phyloP scores from a whole-genome alignment of 2,113 vertebrate genomes.

The Cnemophilus loriae region DNA sequence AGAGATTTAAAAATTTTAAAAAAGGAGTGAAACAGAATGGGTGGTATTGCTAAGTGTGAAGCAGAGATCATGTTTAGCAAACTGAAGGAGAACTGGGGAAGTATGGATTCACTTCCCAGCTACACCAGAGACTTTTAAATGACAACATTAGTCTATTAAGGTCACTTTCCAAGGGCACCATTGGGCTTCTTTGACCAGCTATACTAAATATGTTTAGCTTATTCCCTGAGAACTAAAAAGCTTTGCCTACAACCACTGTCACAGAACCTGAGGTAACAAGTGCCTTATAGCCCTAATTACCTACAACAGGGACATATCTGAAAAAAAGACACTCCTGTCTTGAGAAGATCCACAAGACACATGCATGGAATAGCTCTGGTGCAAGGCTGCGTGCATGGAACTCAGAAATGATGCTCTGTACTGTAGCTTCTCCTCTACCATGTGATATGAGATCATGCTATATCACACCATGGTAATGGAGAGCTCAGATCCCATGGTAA shows the following conservation, averaged over 20 bases:
- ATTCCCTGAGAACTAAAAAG: neutral
- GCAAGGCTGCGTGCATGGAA: neutral
- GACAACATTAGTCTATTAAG: neutral
- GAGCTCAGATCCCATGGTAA: neutral
- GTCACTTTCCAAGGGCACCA: neutral
- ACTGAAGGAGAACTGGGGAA: neutral
- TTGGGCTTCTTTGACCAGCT: neutral
- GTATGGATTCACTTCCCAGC: neutral
- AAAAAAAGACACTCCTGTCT: neutral
- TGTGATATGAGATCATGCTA: neutral
- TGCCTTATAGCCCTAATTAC: neutral
- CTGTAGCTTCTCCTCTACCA: neutral
- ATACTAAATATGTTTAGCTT: neutral
- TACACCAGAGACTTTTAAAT: neutral
- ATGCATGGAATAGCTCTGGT: neutral
- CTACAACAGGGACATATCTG: neutral
- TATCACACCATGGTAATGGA: neutral
- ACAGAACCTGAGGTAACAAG: neutral
- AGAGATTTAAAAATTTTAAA: neutral
- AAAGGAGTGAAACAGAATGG: neutral
- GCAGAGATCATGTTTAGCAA: neutral
- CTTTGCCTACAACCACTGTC: neutral
- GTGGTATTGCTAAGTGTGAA: slow-evolving; percentile 15
- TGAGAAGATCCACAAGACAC: neutral
- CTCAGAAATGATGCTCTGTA: neutral